Base-by-base conservation (phyloP, 2,888 invertebrate genomes). In the Galerucella calmariensis region DNA sequence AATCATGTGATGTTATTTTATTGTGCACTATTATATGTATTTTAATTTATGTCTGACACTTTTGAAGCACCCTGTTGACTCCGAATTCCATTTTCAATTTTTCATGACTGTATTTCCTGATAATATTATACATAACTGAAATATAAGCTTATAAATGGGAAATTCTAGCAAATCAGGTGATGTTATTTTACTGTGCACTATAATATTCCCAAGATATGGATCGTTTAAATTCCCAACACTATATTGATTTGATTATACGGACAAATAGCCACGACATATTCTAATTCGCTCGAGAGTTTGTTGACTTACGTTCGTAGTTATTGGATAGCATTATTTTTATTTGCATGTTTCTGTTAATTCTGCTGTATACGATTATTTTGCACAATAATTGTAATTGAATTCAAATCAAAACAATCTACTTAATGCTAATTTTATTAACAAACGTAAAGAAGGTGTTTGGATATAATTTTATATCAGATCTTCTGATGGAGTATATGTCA, bases 221-320 rank as follows among this genome's bases (percentile, higher is more conserved):
- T 16, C 56, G 56, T 56, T 56, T 56, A 16, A 56, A 56, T 56
- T 56, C 20, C 16, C 56, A 56, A 56, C 56, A 56, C 20, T 10
- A 61, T 61, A 61, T 61, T 61, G 61, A 61, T 61, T 61, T 35
- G 27, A 61, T 27, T 35, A 27, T 27, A 61, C 27, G 61, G 61
- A 61, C 61, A 61, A 35, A 61, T 27, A 35, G 9, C 61, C 61
- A 61, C 61, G 61, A 27, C 61, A 61, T 59, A 59, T 35, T 35
- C 61, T 61, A 61, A 61, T 61, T 61, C 61, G 35, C 35, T 16
- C 27, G 61, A 59, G 14, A 27, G 61, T 56, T 56, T 56, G 20
- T 20, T 20, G 56, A 20, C 56, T 56, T 20, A 56, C 16, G 20
- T 56, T 20, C 56, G 20, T 56, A 56, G n/a, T n/a, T 51, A 51